Evolutionary conservation across 2,113 vertebrate genomes (phyloP), one percentile per base, ranked within the genome.

Genomic region (Sturnira hondurensis): DNA sequence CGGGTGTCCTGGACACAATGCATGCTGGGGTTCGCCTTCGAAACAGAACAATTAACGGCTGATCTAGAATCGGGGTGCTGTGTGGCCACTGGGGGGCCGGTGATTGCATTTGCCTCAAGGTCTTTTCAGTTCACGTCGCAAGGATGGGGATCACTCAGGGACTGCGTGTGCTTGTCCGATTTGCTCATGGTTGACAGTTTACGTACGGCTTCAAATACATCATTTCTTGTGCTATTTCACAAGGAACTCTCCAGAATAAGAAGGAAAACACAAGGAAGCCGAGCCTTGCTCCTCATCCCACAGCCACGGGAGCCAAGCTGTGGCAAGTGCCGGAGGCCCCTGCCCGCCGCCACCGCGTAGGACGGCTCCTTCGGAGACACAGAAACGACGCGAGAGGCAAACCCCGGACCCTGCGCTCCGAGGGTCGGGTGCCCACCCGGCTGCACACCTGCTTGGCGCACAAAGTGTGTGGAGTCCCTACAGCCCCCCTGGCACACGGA

Each of bases 351-450:
- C 9, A 12, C 1, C n/a, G n/a, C n/a, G 13, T 1, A 5, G 36
- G 31, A 10, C 0, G 10, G 52, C 77, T 3, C 3, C 24, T 7
- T 33, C 19, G 45, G 2, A 28, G 10, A 5, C 4, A 8, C 15
- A 31, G 13, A 33, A 16, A 6, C 0, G 4, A 16, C 0, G 0
- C 1, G 0, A 2, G 1, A 3, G 0, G 3, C 43, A 13, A 9
- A 3, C 1, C 14, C 10, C 0, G 20, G 80, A 20, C 1, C 3
- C 41, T 7, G 0, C 0, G 8, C 45, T 1, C 1, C 0, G 50
- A 15, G 9, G 0, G 2, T 11, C 73, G 4, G 41, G 5, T 1
- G 1, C 33, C 56, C 4, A 17, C 61, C 33, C 12, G 41, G 41
- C 28, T 0, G 4, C 2, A 9, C 3, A 10, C 14, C 33, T 9